Conservation (phyloP, 2,888 invertebrate genomes). For the Lepetodrilus schrolli region DNA sequence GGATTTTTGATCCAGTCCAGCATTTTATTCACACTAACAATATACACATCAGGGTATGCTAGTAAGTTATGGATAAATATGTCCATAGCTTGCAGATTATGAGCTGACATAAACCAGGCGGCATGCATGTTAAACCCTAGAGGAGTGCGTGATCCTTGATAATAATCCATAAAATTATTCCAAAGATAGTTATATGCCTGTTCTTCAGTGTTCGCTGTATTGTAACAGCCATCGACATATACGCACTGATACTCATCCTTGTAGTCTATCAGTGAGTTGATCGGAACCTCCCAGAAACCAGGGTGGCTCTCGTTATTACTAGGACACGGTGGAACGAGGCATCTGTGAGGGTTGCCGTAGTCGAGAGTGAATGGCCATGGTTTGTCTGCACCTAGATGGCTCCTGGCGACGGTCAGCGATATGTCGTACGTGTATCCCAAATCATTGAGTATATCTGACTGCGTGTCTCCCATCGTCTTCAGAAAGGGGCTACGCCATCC, state of each 20-base stretch:
- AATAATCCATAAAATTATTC: constrained; percentile 85
- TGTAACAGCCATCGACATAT: constrained; percentile 61
- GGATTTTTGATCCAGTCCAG: constrained; percentile 59
- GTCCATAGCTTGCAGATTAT: constrained; percentile 57
- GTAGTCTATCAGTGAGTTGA: constrained; percentile 55
- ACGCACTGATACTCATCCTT: constrained; percentile 55
- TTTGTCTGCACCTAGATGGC: constrained; percentile 35
- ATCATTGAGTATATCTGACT: constrained; percentile 50
- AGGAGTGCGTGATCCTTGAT: constrained; percentile 82
- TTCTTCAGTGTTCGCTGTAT: constrained; percentile 47
- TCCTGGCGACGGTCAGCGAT: constrained; percentile 52
- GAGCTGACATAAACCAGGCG: constrained; percentile 83
- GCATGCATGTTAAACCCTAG: constrained; percentile 88
- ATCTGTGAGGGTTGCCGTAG: constrained; percentile 54
- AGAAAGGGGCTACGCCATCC: constrained; percentile 62
- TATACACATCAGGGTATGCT: constrained; percentile 52
- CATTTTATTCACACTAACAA: constrained; percentile 54
- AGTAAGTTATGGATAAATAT: constrained; percentile 50
- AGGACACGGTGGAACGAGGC: constrained; percentile 55
- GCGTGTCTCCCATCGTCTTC: constrained; percentile 56
- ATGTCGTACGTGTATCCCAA: constrained; percentile 58
- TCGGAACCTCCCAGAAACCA: constrained; percentile 61
- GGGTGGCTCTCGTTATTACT: constrained; percentile 33
- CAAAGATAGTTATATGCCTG: constrained; percentile 78
- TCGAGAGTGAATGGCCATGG: constrained; percentile 61